Evolutionary conservation across 2,113 vertebrate genomes (phyloP).

Genomic region (Silurus asotus): DNA sequence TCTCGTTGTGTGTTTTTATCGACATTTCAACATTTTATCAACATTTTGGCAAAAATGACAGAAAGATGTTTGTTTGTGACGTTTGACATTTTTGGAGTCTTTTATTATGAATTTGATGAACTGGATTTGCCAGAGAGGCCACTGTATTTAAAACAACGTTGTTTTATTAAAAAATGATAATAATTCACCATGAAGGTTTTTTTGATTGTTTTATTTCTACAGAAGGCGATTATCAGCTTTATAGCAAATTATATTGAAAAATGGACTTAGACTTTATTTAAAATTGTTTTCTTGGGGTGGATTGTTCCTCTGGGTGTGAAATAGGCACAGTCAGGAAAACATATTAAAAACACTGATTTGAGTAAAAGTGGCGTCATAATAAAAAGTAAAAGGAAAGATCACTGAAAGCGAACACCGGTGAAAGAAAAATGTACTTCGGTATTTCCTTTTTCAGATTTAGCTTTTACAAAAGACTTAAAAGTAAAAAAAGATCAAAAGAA

Average conservation of each 20-base stretch:
- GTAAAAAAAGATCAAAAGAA: no score
- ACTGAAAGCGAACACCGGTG: neutral
- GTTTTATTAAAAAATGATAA: slow-evolving; percentile 15
- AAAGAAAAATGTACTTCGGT: neutral
- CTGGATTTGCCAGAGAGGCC: neutral
- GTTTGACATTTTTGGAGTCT: neutral
- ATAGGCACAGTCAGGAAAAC: neutral
- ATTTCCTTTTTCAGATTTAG: neutral
- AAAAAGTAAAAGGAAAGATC: neutral
- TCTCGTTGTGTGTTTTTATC: neutral
- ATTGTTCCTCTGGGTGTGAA: neutral
- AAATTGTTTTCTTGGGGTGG: neutral
- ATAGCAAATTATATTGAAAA: neutral
- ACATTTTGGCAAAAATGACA: neutral
- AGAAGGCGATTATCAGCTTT: neutral
- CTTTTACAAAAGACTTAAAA: neutral
- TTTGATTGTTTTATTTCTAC: neutral
- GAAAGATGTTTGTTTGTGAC: neutral
- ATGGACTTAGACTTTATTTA: neutral
- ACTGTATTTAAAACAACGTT: slow-evolving; percentile 1
- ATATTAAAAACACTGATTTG: neutral
- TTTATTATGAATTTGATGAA: slow-evolving; percentile 2
- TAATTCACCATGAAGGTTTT: no score
- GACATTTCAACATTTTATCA: neutral
- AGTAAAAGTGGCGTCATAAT: neutral